phyloP scores from a whole-genome alignment of 2,888 invertebrate species.

The Cheilosia impressa region DNA sequence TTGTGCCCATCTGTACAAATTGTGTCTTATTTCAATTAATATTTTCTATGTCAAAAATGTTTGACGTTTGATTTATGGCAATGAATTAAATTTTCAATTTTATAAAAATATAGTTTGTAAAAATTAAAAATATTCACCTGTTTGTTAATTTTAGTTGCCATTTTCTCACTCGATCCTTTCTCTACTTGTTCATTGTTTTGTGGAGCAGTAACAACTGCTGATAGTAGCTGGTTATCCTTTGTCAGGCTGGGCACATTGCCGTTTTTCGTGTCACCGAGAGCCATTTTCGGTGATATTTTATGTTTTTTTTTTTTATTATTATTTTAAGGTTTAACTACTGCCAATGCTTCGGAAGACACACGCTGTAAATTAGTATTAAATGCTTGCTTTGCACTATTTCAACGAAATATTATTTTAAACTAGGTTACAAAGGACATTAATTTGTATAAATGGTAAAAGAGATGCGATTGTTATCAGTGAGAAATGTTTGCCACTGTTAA shows the following conservation, averaged over 20 bases:
- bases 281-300: constrained; percentile 75
- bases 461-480: too few species aligned
- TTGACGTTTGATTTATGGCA: too few species aligned
- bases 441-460: too few species aligned
- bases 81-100: too few species aligned
- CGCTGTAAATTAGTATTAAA: not conserved
- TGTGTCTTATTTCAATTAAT: too few species aligned
- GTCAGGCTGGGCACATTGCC: constrained; percentile 76
- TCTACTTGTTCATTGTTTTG: constrained; percentile 74
- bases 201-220: constrained; percentile 52
- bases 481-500: too few species aligned
- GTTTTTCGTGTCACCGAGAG: constrained; percentile 79
- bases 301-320: not conserved
- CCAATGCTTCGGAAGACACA: constrained; percentile 1
- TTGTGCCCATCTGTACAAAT: too few species aligned
- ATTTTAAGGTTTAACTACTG: not conserved
- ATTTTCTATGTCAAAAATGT: too few species aligned
- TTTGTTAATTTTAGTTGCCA: constrained; percentile 59
- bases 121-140: constrained; percentile 50
- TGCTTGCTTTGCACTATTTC: not conserved
- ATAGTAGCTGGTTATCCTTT: constrained; percentile 70
- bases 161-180: constrained; percentile 70
- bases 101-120: too few species aligned
- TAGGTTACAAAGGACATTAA: too few species aligned
- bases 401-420: too few species aligned